Base-by-base conservation (phyloP, 1,140 invertebrate species). In the Aradophagus sp. region DNA sequence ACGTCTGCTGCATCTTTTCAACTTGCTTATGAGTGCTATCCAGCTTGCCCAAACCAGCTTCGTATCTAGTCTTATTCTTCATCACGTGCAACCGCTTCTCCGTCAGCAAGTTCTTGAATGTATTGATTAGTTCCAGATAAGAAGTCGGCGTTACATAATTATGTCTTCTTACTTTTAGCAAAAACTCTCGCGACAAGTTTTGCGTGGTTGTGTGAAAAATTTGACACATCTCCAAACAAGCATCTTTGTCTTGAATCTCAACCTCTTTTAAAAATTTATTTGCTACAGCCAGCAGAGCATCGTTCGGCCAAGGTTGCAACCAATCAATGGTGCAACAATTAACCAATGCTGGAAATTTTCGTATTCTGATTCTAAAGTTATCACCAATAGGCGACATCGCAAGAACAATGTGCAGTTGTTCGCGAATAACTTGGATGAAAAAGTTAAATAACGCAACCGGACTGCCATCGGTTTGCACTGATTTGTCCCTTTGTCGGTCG, bases 261-360 rank as follows among this genome's bases (percentile, higher is more conserved):
- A 97, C 90, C 12, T 94, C 92, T 42, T 91, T 90, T 2, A 98
- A 85, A 79, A 97, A 97, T 44, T 93, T 90, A 0, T 91, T 93
- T 0, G 96, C 95, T 0, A 98, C 96, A 19, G 95, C 96, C n/a
- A 96, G 84, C 5, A 98, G 83, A n/a, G 97, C 96, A 86, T 98
- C 96, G 71, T 93, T 90, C 0, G 97, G 96, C 97, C 97, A 99
- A 29, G 94, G 88, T 88, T 93, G 95, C 83, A 98, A 93, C 97
- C 96, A 98, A 83, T 98, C 95, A 62, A 98, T 97, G 0, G 96
- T 98, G 78, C 97, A 98, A 78, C 96, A 98, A 81, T 97, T 98
- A 16, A 98, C 93, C 31, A 98, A 88, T 0, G 95, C 93, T 0
- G 96, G 97, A 81, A 98, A 99, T 80, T 95, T 97, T 12, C 95